phyloP scores from a whole-genome alignment of 2,888 invertebrate genomes.

The Xylota sylvarum region DNA sequence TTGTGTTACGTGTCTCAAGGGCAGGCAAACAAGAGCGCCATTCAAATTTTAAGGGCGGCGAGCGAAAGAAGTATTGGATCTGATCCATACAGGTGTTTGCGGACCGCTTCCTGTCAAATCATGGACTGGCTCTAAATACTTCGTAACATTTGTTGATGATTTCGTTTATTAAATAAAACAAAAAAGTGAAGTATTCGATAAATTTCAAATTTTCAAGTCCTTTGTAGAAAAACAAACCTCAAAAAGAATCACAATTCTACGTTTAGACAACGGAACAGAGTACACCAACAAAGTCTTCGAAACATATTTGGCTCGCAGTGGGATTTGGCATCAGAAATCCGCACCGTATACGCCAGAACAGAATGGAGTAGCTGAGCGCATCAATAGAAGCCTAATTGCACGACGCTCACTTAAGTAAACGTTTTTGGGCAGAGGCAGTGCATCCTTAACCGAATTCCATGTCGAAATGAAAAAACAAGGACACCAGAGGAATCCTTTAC shows the following conservation, averaged over 20 bases:
- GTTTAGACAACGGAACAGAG: slow-evolving; percentile 71
- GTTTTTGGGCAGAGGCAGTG: neutral
- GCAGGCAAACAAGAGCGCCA: too few relatives aligned
- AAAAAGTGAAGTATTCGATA: too few relatives aligned
- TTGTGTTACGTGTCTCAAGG: too few relatives aligned
- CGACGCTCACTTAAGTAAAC: neutral
- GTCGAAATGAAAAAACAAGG: slow-evolving; percentile 2
- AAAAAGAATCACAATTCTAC: slow-evolving; percentile 55
- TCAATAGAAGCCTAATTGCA: slow-evolving; percentile 70
- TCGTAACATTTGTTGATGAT: too few relatives aligned
- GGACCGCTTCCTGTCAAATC: too few relatives aligned
- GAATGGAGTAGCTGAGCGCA: slow-evolving; percentile 72
- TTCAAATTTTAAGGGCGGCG: too few relatives aligned
- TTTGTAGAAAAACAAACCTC: too few relatives aligned
- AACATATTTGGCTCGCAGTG: slow-evolving; percentile 51
- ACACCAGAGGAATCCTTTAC: slow-evolving; percentile 12
- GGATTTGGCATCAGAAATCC: slow-evolving; percentile 75
- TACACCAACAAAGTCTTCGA: slow-evolving; percentile 65
- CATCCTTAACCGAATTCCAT: slow-evolving; percentile 15
- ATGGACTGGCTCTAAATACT: too few relatives aligned
- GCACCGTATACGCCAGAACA: slow-evolving; percentile 74
- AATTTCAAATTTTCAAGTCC: too few relatives aligned
- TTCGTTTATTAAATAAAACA: too few relatives aligned
- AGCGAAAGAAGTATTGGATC: too few relatives aligned
- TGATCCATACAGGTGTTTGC: too few relatives aligned